phyloP scores from a whole-genome alignment of 1,140 invertebrate genomes.

The Lordiphosa collinella region DNA sequence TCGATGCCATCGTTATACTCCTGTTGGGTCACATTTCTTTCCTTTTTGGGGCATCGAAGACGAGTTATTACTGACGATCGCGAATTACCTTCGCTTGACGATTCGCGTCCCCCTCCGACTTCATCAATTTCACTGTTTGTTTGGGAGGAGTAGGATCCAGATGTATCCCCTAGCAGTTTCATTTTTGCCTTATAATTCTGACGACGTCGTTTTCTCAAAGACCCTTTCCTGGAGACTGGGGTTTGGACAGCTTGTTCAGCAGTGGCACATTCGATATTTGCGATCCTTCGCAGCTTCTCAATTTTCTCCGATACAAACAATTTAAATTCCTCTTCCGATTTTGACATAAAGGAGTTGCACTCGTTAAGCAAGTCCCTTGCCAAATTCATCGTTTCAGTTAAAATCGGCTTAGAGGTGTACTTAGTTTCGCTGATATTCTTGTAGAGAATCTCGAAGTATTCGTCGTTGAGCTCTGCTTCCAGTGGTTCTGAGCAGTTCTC shows the following conservation, averaged over 20 bases:
- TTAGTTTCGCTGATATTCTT: slow-evolving; percentile 19
- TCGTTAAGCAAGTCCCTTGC: slow-evolving; percentile 52
- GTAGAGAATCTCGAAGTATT: slow-evolving; percentile 43
- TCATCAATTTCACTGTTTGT: not conserved
- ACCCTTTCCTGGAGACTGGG: not conserved
- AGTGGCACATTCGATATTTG: slow-evolving; percentile 1
- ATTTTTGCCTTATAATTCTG: slow-evolving; percentile 41
- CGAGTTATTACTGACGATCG: not conserved
- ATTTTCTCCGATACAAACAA: slow-evolving; percentile 32
- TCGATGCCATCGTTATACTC: slow-evolving; percentile 58
- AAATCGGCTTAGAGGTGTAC: not conserved
- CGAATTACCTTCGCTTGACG: not conserved
- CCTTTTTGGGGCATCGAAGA: not conserved
- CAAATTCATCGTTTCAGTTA: slow-evolving; percentile 33
- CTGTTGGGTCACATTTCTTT: not conserved
- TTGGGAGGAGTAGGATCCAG: slow-evolving; percentile 24
- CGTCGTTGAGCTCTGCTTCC: slow-evolving; percentile 39
- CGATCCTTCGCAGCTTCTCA: slow-evolving; percentile 28
- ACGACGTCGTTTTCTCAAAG: slow-evolving; percentile 7
- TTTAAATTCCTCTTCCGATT: slow-evolving; percentile 38
- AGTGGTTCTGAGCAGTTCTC: slow-evolving; percentile 46
- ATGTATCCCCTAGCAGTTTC: slow-evolving; percentile 28
- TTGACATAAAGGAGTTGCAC: slow-evolving; percentile 21
- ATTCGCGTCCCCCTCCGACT: not conserved
- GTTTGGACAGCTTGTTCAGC: slow-evolving; percentile 7